These are phyloP conservation scores for Colinus virginianus DNA, from an alignment of 2,113 vertebrate species.

Conservation along the genomic window DNA sequence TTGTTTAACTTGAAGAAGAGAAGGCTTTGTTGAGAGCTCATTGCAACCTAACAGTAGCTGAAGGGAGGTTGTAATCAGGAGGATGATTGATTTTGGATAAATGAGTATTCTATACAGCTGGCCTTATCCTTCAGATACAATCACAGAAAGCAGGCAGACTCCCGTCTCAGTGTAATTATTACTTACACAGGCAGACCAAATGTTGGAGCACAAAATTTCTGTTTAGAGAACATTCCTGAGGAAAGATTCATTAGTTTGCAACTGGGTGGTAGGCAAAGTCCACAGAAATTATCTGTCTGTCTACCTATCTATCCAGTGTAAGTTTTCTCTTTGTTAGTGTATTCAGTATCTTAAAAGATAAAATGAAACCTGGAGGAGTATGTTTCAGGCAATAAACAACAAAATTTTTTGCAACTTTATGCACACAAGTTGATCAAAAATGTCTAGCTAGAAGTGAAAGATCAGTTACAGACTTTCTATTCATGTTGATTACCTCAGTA, in stretches of 20 bases:
- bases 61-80: too few relatives aligned
- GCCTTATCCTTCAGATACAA: not conserved
- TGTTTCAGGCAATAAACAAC: not conserved
- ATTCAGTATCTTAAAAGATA: not conserved
- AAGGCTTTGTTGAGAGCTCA: too few relatives aligned
- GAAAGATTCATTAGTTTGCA: not conserved
- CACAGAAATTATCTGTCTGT: not conserved
- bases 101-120: not conserved
- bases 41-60: too few relatives aligned
- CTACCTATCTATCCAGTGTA: not conserved
- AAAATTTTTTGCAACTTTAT: not conserved
- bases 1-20: too few relatives aligned
- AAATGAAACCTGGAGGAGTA: not conserved
- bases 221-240: not conserved
- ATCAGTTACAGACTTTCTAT: constrained; percentile 31
- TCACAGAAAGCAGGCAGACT: not conserved
- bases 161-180: not conserved
- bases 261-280: not conserved
- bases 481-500: constrained; percentile 14
- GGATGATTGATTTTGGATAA: not conserved
- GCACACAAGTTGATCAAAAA: accelerated
- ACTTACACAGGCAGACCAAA: accelerated
- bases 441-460: constrained; percentile 12
- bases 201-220: not conserved
- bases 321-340: not conserved